phyloP scores from a whole-genome alignment of 2,113 vertebrate genomes.

The Desmodus rotundus region DNA sequence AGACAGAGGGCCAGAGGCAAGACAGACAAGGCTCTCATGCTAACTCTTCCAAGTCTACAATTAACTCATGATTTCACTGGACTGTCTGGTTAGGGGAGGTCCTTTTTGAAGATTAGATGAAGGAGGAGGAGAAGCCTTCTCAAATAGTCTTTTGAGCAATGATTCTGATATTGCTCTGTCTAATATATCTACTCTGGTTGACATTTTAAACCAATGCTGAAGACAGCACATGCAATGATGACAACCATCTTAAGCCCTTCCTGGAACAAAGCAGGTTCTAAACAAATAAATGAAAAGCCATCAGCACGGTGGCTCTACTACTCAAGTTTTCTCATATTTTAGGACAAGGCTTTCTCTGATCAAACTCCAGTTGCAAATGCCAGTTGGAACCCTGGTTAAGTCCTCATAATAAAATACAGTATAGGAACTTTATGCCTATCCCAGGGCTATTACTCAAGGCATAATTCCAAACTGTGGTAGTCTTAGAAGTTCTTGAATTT shows the following conservation, averaged over 20 bases:
- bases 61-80: slow-evolving; percentile 60
- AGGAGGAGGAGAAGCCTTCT: slow-evolving; percentile 21
- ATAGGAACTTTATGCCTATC: slow-evolving; percentile 7
- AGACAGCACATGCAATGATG: background rate
- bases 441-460: slow-evolving; percentile 36
- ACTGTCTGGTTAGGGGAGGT: slow-evolving; percentile 51
- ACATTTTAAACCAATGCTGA: slow-evolving; percentile 5
- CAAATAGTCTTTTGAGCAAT: background rate
- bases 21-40: slow-evolving; percentile 33
- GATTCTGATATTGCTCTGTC: background rate
- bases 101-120: slow-evolving; percentile 28
- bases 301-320: background rate
- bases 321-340: slow-evolving; percentile 28
- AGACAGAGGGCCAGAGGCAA: slow-evolving; percentile 68
- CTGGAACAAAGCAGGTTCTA: slow-evolving; percentile 34
- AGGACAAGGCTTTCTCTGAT: slow-evolving; percentile 26
- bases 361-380: slow-evolving; percentile 37
- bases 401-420: slow-evolving; percentile 49
- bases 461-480: slow-evolving; percentile 34
- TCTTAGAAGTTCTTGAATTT: slow-evolving; percentile 49
- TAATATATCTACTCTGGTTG: background rate
- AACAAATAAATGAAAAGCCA: slow-evolving; percentile 26
- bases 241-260: slow-evolving; percentile 23
- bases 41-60: slow-evolving; percentile 65
- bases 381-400: slow-evolving; percentile 38